Conservation (phyloP, 2,113 vertebrate genomes). For the Lasiurus cinereus region DNA sequence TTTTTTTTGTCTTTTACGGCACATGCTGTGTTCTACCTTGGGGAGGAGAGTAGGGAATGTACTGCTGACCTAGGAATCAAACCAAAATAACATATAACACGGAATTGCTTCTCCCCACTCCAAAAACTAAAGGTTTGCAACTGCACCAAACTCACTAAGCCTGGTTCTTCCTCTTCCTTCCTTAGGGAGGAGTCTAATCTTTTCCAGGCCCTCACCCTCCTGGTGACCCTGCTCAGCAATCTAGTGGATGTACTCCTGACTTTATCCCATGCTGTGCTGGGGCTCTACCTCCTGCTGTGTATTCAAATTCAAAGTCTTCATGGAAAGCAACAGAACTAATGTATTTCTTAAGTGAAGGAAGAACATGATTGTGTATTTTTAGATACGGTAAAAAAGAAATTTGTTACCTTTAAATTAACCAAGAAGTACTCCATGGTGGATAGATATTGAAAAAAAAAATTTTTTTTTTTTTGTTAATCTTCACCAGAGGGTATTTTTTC, state of each 20-base stretch:
- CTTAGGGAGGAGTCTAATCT: not conserved
- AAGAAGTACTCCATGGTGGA: not conserved
- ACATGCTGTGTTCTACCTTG: slow-evolving; percentile 9
- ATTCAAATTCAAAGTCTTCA: not conserved
- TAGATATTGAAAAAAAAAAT: not conserved
- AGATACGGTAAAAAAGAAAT: slow-evolving; percentile 10
- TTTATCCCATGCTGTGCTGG: slow-evolving; percentile 4
- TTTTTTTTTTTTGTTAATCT: not conserved
- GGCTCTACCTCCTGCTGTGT: not conserved
- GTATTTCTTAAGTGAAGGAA: not conserved
- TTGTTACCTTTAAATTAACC: slow-evolving; percentile 29
- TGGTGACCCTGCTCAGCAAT: not conserved
- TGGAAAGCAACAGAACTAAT: not conserved
- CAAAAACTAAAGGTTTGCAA: slow-evolving; percentile 34
- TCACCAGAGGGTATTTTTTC: too few species aligned
- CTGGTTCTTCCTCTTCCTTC: not conserved
- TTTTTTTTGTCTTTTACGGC: slow-evolving; percentile 21
- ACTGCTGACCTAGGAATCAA: not conserved
- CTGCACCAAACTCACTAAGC: not conserved
- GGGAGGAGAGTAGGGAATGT: not conserved
- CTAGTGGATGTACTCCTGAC: not conserved
- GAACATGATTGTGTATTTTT: slow-evolving; percentile 3
- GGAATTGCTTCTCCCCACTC: not conserved
- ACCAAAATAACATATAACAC: not conserved
- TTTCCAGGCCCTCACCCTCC: slow-evolving; percentile 21